These are phyloP conservation scores for Hoplostethus mediterraneus DNA, from an alignment of 2,797 vertebrate species.

Conservation along the genomic window DNA sequence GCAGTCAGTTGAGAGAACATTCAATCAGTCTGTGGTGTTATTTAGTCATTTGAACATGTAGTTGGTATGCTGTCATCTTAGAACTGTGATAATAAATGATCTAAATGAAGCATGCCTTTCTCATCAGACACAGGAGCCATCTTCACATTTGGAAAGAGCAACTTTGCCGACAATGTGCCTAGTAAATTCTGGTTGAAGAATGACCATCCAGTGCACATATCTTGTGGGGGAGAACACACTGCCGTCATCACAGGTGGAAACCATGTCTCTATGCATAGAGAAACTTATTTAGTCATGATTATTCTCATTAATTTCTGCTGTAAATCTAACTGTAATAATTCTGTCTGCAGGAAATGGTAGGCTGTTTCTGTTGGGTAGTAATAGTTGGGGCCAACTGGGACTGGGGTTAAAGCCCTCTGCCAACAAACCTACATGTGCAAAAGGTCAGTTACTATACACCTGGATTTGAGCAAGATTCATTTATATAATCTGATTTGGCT, in stretches of 20 bases:
- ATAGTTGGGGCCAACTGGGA: conserved; percentile 90
- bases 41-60: not conserved
- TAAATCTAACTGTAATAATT: not conserved
- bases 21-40: not conserved
- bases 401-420: conserved; percentile 83
- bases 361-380: conserved; percentile 91
- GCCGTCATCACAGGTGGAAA: conserved; percentile 89
- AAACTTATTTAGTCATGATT: not conserved
- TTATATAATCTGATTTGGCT: not conserved
- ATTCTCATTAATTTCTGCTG: not conserved
- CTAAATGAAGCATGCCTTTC: conserved; percentile 1
- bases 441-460: conserved; percentile 82
- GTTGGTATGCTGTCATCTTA: not conserved
- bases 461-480: not conserved
- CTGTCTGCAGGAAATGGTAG: conserved; percentile 86
- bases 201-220: conserved; percentile 84
- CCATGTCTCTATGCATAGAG: not conserved
- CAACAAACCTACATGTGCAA: conserved; percentile 88
- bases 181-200: conserved; percentile 93
- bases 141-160: conserved; percentile 92
- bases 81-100: not conserved
- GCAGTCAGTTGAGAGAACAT: not conserved
- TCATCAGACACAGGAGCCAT: conserved; percentile 89
- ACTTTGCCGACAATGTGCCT: conserved; percentile 88
- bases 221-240: conserved; percentile 91